Conservation (phyloP, 1,140 invertebrate genomes). For the Rhyzopertha dominica region DNA sequence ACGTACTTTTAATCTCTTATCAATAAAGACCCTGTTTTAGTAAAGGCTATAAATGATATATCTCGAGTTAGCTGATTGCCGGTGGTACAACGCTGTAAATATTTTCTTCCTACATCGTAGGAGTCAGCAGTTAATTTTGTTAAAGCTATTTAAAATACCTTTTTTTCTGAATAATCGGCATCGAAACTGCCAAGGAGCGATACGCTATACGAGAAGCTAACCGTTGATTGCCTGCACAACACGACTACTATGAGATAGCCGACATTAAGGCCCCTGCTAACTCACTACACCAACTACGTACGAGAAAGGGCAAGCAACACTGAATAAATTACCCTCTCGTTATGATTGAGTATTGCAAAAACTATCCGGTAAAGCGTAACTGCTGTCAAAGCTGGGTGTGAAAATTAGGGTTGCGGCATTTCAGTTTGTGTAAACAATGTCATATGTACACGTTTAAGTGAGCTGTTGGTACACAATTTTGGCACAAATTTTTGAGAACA, state of each 20-base stretch:
- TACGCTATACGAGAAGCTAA: constrained; percentile 35
- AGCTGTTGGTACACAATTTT: constrained; percentile 26
- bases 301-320: constrained; percentile 18
- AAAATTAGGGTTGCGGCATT: constrained; percentile 7
- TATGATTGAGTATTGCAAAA: constrained; percentile 22
- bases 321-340: constrained; percentile 17
- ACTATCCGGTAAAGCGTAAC: constrained; percentile 15
- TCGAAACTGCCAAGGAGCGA: no score
- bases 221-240: constrained; percentile 41
- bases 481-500: constrained; percentile 25
- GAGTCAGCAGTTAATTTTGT: no score
- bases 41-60: constrained; percentile 37
- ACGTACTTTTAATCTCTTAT: constrained; percentile 26
- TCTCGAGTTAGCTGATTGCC: constrained; percentile 38
- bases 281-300: constrained; percentile 23
- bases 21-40: constrained; percentile 39
- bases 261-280: constrained; percentile 39
- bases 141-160: no score
- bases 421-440: constrained; percentile 11
- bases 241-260: constrained; percentile 39
- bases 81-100: no score
- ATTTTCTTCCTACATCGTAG: no score
- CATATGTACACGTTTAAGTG: constrained; percentile 20
- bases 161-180: no score
- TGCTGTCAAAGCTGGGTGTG: background rate